Evolutionary conservation across 2,797 vertebrate genomes (phyloP).

Genomic region (Bradypodion ventrale): DNA sequence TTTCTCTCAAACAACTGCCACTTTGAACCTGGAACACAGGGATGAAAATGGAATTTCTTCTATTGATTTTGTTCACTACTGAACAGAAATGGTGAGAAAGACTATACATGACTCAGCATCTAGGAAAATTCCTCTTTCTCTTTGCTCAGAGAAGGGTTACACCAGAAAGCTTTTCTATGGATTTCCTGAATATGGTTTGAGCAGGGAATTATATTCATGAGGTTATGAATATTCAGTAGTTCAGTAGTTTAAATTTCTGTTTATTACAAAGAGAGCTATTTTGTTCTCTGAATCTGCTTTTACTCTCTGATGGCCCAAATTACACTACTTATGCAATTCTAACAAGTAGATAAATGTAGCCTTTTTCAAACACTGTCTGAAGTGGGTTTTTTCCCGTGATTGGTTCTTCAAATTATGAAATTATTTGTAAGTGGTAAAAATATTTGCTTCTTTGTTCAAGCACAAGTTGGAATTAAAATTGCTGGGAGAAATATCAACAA

Average conservation of each 20-base stretch:
- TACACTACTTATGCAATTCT: neutral
- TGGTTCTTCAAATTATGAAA: neutral
- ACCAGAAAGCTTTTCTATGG: neutral
- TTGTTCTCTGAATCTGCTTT: neutral
- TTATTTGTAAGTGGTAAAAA: neutral
- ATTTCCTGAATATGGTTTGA: neutral
- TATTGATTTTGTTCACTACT: neutral
- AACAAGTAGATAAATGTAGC: neutral
- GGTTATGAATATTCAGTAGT: slow-evolving; percentile 10
- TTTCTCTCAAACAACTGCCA: neutral
- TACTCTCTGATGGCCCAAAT: neutral
- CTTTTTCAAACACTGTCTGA: neutral
- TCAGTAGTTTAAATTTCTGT: slow-evolving; percentile 9
- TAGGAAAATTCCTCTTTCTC: neutral
- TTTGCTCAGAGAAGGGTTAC: neutral
- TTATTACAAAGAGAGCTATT: slow-evolving; percentile 18
- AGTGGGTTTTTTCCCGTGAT: neutral
- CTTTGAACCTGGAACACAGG: neutral
- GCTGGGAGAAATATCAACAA: too few species aligned
- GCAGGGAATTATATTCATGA: slow-evolving; percentile 16
- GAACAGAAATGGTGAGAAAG: neutral
- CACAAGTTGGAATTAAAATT: too few species aligned
- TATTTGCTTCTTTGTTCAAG: neutral
- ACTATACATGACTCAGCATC: neutral
- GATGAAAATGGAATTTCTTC: neutral